Conservation (phyloP, 35 echinoderm and acorn worm genomes). For the Stichopus chloronotus region DNA sequence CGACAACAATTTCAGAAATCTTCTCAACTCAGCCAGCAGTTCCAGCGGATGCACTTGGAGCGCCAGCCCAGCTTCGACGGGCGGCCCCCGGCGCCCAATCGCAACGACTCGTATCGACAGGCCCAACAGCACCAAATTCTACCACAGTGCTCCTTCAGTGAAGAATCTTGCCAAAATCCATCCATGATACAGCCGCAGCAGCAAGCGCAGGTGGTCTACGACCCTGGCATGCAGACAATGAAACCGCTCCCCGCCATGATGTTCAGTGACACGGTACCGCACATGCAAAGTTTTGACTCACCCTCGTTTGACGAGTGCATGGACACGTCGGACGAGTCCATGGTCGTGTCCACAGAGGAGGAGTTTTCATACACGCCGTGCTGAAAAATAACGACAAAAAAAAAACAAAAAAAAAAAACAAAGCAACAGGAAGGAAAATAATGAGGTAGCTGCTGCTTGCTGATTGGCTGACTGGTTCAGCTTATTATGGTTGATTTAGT, state of each 20-base stretch:
- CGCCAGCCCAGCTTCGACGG: slow-evolving; percentile 94
- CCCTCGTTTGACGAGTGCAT: slow-evolving; percentile 70
- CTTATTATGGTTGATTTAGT: not conserved
- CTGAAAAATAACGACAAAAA: slow-evolving; percentile 3
- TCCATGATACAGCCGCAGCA: slow-evolving; percentile 42
- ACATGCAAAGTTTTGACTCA: slow-evolving; percentile 57
- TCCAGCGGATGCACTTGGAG: slow-evolving; percentile 91
- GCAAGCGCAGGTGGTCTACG: slow-evolving; percentile 19
- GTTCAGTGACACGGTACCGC: slow-evolving; percentile 40
- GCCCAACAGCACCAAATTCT: slow-evolving; percentile 96
- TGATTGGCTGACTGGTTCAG: slow-evolving; percentile 66
- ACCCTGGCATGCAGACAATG: not conserved
- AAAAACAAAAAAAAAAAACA: not conserved
- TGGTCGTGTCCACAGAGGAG: slow-evolving; percentile 60
- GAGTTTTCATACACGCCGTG: slow-evolving; percentile 65
- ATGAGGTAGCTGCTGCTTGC: not conserved
- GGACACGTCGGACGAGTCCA: slow-evolving; percentile 71
- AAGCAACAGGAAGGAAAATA: not conserved
- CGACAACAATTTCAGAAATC: slow-evolving; percentile 95
- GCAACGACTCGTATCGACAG: slow-evolving; percentile 92
- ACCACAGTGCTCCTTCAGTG: slow-evolving; percentile 78
- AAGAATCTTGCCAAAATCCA: slow-evolving; percentile 65
- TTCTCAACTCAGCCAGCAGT: slow-evolving; percentile 95
- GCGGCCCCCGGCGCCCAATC: slow-evolving; percentile 83
- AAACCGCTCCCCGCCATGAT: slow-evolving; percentile 37